phyloP scores from a whole-genome alignment of 2,797 vertebrate genomes.

The Acipenser ruthenus region DNA sequence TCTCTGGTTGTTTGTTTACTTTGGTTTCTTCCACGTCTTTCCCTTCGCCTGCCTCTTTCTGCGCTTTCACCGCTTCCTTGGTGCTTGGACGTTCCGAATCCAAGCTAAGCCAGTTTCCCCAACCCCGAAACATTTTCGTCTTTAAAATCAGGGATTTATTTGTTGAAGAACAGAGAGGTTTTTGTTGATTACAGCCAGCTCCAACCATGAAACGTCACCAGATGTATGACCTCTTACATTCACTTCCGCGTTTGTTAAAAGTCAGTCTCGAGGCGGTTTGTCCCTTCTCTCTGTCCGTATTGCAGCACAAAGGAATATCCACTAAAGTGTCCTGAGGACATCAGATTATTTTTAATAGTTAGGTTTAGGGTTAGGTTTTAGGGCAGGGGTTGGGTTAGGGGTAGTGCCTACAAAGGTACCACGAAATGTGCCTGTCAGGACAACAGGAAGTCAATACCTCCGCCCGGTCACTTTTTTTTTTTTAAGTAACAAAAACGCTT shows the following conservation, averaged over 20 bases:
- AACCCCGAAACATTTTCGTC: constrained; percentile 40
- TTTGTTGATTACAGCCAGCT: constrained; percentile 5
- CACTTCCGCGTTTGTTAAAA: constrained; percentile 38
- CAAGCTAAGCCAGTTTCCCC: constrained; percentile 38
- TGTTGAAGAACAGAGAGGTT: background rate
- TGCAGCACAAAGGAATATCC: background rate
- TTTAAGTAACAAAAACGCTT: no score
- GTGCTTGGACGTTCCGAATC: constrained; percentile 10
- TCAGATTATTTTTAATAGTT: no score
- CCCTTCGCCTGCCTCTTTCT: constrained; percentile 2
- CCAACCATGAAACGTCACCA: constrained; percentile 13
- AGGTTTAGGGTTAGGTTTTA: no score
- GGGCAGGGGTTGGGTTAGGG: background rate
- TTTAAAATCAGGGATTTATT: background rate
- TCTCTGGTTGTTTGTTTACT: constrained; percentile 21
- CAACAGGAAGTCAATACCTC: no score
- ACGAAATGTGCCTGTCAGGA: no score
- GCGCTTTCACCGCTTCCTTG: background rate
- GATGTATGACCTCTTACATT: background rate
- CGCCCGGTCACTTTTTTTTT: no score
- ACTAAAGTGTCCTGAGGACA: background rate
- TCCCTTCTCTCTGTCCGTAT: constrained; percentile 16
- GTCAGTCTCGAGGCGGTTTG: constrained; percentile 19
- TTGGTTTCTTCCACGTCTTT: background rate
- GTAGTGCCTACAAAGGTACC: background rate